These are phyloP conservation scores for Penaeus monodon DNA, from an alignment of 2,888 invertebrate species.

Conservation along the genomic window DNA sequence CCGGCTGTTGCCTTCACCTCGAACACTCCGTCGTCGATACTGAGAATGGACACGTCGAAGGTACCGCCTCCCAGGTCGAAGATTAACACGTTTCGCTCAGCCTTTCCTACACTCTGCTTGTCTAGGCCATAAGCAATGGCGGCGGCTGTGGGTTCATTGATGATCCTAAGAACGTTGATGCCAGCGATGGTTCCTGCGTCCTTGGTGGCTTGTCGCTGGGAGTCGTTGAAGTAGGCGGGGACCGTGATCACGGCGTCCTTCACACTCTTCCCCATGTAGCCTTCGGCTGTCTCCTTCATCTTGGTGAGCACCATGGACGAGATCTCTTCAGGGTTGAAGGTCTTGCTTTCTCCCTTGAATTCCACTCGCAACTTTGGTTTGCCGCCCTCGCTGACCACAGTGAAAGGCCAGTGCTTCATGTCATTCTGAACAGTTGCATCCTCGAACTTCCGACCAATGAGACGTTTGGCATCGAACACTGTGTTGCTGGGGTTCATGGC, in stretches of 20 bases:
- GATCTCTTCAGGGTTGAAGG: conserved; percentile 76
- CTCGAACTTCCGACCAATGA: conserved; percentile 72
- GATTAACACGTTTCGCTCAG: conserved; percentile 75
- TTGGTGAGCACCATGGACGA: conserved; percentile 82
- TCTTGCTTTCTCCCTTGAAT: conserved; percentile 77
- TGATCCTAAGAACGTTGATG: conserved; percentile 87
- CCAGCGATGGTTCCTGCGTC: conserved; percentile 88
- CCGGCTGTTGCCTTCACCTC: conserved; percentile 81
- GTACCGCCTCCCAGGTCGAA: conserved; percentile 79
- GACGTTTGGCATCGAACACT: conserved; percentile 69
- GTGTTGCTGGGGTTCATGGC: conserved; percentile 73
- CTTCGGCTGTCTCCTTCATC: conserved; percentile 93
- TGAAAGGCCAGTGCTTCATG: conserved; percentile 77
- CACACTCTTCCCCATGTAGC: conserved; percentile 85
- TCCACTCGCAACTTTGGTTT: conserved; percentile 73
- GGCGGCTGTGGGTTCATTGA: conserved; percentile 90
- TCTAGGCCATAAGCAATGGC: conserved; percentile 74
- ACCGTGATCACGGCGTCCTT: conserved; percentile 90
- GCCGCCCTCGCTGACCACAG: conserved; percentile 70
- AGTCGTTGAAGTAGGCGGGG: conserved; percentile 91
- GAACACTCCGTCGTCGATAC: conserved; percentile 76
- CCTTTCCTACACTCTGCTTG: conserved; percentile 70
- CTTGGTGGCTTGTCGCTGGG: conserved; percentile 91
- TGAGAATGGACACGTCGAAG: conserved; percentile 75
- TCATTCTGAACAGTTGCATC: conserved; percentile 73